Conservation (phyloP, 2,113 vertebrate genomes). For the Apus apus region DNA sequence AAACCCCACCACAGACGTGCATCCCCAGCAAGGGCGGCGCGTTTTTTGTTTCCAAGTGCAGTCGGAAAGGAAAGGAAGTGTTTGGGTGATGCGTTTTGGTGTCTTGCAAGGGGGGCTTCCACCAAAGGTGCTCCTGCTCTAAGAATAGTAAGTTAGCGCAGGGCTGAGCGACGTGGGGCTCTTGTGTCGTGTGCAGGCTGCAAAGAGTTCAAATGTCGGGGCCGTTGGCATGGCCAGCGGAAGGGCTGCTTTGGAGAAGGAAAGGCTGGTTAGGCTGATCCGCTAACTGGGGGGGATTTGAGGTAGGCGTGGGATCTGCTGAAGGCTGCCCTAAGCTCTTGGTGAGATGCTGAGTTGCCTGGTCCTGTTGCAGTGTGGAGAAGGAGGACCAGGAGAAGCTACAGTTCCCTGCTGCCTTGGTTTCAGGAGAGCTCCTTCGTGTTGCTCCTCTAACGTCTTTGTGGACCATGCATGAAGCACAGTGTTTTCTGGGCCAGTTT, state of each 20-base stretch:
- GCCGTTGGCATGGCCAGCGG: background rate
- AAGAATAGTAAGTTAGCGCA: background rate
- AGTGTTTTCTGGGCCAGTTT: background rate
- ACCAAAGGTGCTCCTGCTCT: background rate
- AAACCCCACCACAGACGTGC: accelerated
- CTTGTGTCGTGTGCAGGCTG: accelerated
- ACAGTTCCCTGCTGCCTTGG: background rate
- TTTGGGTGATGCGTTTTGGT: background rate
- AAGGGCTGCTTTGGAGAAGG: background rate
- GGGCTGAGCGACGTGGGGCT: accelerated
- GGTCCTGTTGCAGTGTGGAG: accelerated
- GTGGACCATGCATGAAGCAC: background rate
- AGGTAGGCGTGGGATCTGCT: background rate
- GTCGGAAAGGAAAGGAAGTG: background rate
- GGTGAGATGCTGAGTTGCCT: background rate
- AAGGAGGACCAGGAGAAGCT: background rate
- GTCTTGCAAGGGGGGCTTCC: background rate
- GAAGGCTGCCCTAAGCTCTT: background rate
- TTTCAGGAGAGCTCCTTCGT: background rate
- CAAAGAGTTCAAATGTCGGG: background rate
- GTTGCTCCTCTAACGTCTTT: background rate
- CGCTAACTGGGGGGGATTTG: accelerated
- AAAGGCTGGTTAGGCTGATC: background rate
- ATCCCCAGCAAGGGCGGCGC: background rate
- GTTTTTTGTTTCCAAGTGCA: background rate